Evolutionary conservation across 1,140 invertebrate species (phyloP), one percentile per base, ranked within the genome.

Genomic region (Aradophagus sp.): DNA sequence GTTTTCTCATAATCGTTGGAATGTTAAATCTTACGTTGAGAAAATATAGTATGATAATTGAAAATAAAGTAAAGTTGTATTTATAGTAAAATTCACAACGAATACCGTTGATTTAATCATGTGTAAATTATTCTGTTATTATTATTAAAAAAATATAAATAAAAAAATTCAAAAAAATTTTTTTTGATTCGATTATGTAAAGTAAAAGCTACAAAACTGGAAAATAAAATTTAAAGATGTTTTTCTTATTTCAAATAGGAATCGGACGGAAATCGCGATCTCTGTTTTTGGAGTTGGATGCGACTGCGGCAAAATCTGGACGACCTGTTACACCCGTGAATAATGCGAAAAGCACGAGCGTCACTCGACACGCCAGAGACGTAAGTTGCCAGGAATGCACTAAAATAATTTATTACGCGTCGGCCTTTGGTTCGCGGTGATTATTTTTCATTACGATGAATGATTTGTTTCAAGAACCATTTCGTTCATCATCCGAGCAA

Each of bases 191-290:
- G n/a, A n/a, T n/a, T n/a, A n/a, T n/a, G n/a, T n/a, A n/a, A n/a
- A n/a, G n/a, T n/a, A n/a, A n/a, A n/a, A n/a, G n/a, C n/a, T n/a
- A n/a, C n/a, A n/a, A n/a, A n/a, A n/a, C n/a, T n/a, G n/a, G n/a
- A n/a, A n/a, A n/a, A n/a, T n/a, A n/a, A n/a, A n/a, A n/a, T n/a
- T n/a, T n/a, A n/a, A n/a, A n/a, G n/a, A n/a, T n/a, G n/a, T n/a
- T n/a, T n/a, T n/a, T n/a, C n/a, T n/a, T n/a, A n/a, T 39, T 20
- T 5, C 12, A 12, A 5, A 2, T 78, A 94, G 94, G 91, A 73
- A 94, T 95, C 47, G 93, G 93, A 52, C 93, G 94, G 82, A 93
- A 94, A 77, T 95, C 94, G 0, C 89, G 95, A 12, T 93, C 90
- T 23, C 87, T 96, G 34, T 97, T 96, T 80, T 85, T 94, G 83